Percentiles rank a stretch among this genome's conserved stretches.
phyloP scores from a whole-genome alignment of 92 coral and sea anemone genomes.

The Zoanthus sansibaricus region DNA sequence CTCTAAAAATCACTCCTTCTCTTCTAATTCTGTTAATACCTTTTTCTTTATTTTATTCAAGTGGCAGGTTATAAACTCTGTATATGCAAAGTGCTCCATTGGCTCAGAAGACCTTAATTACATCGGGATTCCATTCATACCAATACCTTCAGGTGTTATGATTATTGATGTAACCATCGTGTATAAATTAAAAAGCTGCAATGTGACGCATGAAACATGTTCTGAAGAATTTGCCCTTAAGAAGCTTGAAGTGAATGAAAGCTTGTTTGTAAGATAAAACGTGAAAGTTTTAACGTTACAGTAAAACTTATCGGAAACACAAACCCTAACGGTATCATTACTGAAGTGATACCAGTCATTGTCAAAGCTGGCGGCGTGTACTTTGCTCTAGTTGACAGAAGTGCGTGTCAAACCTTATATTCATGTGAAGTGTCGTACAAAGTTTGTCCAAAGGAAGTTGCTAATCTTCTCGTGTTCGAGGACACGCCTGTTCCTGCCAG shows the following conservation, averaged over 20 bases:
- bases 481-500: background rate
- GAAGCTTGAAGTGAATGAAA: background rate
- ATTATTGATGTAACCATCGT: background rate
- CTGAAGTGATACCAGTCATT: background rate
- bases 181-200: background rate
- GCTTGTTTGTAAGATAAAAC: fast-evolving
- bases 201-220: background rate
- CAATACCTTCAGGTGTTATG: background rate
- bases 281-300: background rate
- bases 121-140: background rate
- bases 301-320: background rate
- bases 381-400: slow-evolving; percentile 4
- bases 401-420: background rate
- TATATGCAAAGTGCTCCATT: background rate
- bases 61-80: background rate
- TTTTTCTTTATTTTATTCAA: background rate
- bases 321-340: background rate
- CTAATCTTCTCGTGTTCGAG: background rate
- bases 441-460: background rate
- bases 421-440: slow-evolving; percentile 8
- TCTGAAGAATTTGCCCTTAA: slow-evolving; percentile 3
- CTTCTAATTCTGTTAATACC: too few species aligned
- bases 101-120: background rate
- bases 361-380: background rate
- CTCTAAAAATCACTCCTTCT: too few species aligned